These are phyloP conservation scores for Deilephila porcellus DNA, from an alignment of 2,888 invertebrate species.

Conservation along the genomic window DNA sequence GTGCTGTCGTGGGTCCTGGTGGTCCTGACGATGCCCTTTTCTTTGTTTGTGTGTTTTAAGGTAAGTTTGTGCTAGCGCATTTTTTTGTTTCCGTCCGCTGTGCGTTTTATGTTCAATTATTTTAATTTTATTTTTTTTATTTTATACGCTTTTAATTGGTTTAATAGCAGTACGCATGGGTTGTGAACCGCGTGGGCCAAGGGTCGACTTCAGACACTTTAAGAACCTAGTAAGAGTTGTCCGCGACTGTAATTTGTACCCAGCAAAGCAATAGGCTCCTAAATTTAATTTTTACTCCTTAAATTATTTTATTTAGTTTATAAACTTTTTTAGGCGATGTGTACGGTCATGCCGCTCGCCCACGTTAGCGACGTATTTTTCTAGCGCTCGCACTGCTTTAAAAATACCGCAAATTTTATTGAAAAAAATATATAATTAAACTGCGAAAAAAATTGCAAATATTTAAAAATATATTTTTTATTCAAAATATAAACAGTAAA, in stretches of 20 bases:
- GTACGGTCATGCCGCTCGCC: neutral
- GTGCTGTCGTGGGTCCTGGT: conserved; percentile 93
- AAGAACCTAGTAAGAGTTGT: no score
- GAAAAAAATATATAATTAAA: no score
- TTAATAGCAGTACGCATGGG: no score
- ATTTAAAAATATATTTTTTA: neutral
- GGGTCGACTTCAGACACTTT: no score
- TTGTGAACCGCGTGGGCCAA: no score
- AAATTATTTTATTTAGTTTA: no score
- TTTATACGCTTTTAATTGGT: neutral
- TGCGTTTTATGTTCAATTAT: conserved; percentile 6
- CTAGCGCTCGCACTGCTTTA: neutral
- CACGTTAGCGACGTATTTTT: neutral
- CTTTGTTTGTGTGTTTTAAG: conserved; percentile 96
- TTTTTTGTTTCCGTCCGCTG: neutral
- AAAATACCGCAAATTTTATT: neutral
- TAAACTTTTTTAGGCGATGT: no score
- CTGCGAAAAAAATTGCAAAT: neutral
- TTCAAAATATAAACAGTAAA: no score
- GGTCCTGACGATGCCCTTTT: conserved; percentile 94
- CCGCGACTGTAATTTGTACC: no score
- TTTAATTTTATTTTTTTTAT: neutral
- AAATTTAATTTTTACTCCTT: no score
- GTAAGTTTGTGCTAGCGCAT: conserved; percentile 78
- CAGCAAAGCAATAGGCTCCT: no score